Percentiles rank a stretch among this genome's conserved stretches.
Conservation (phyloP, 2,888 invertebrate species). For the Dilophus febrilis region DNA sequence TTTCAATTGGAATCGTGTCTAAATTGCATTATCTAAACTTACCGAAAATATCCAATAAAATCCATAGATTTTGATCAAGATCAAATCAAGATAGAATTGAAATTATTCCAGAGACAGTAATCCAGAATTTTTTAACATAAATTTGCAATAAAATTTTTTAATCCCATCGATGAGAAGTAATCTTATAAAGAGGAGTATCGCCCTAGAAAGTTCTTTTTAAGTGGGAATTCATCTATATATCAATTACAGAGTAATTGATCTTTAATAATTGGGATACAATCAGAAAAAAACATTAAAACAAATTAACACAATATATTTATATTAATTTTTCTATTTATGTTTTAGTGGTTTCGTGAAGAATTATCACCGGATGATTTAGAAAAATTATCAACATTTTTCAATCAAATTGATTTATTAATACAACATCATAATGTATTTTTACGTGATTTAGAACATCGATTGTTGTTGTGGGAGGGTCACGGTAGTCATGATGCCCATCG, state of each 20-base stretch:
- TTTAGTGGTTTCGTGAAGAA: conserved; percentile 59
- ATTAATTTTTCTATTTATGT: neutral
- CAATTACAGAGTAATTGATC: neutral
- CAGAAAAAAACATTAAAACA: neutral
- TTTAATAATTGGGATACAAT: neutral
- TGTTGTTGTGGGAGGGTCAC: conserved; percentile 56
- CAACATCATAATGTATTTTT: conserved; percentile 68
- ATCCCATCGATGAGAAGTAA: too few relatives aligned
- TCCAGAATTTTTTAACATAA: too few relatives aligned
- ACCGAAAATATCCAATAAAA: too few relatives aligned
- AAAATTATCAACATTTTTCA: conserved; percentile 32
- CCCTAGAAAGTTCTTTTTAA: too few relatives aligned
- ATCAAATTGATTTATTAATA: conserved; percentile 64
- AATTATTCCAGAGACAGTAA: too few relatives aligned
- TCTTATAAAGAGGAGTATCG: too few relatives aligned
- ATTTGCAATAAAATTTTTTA: too few relatives aligned
- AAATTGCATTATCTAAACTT: too few relatives aligned
- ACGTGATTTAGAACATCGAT: conserved; percentile 56
- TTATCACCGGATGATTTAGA: conserved; percentile 39
- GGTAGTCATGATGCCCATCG: conserved; percentile 37
- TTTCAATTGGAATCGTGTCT: too few relatives aligned
- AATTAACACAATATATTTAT: neutral
- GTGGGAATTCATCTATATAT: conserved; percentile 3
- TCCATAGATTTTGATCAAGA: too few relatives aligned
- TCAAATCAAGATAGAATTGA: too few relatives aligned